phyloP scores from a whole-genome alignment of 1,140 invertebrate species.

The Maniola jurtina region DNA sequence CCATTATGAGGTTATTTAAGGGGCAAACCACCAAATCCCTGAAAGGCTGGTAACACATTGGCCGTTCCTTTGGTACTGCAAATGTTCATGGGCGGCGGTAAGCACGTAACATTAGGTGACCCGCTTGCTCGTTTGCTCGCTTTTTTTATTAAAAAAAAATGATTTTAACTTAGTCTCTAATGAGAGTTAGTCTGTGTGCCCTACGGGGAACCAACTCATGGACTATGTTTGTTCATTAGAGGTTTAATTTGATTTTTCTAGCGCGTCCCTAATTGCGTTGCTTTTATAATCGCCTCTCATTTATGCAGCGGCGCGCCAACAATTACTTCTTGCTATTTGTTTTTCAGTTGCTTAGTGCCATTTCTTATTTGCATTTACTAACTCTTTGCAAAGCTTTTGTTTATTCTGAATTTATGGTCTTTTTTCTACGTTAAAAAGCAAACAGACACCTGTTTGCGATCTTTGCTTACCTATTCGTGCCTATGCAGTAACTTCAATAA shows the following conservation, averaged over 20 bases:
- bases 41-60: no score
- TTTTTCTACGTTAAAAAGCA: no score
- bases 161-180: conserved; percentile 25
- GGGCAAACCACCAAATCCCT: no score
- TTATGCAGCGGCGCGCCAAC: conserved; percentile 50
- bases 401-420: background rate
- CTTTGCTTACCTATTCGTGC: no score
- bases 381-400: conserved; percentile 1
- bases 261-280: conserved; percentile 64
- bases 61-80: no score
- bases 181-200: conserved; percentile 31
- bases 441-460: no score
- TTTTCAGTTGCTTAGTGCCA: conserved; percentile 26
- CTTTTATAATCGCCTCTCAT: conserved; percentile 66
- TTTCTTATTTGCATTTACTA: conserved; percentile 35
- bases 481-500: no score
- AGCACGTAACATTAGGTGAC: no score
- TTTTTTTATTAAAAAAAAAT: no score
- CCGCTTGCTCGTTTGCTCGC: no score
- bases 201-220: conserved; percentile 45
- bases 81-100: no score
- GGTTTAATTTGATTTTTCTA: conserved; percentile 75
- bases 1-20: no score
- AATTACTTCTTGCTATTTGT: conserved; percentile 56
- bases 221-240: conserved; percentile 71